Percentiles rank a stretch among this genome's conserved stretches.
Evolutionary conservation across 1,140 invertebrate species (phyloP).

Genomic region (Trichonephila clavata): DNA sequence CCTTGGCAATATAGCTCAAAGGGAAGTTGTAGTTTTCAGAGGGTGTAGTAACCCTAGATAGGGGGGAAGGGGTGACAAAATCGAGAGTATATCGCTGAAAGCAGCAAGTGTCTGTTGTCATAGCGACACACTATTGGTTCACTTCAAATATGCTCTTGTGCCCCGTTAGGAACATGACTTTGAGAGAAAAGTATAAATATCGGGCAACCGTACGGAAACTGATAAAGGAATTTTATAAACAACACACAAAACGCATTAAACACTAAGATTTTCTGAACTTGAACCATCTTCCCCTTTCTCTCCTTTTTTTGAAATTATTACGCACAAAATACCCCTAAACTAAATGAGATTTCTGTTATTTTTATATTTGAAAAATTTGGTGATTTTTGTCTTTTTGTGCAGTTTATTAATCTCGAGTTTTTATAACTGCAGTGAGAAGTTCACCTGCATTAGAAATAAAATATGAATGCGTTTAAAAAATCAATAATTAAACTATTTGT

Average conservation of each 20-base stretch:
- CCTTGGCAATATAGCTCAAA: not conserved
- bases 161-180: not conserved
- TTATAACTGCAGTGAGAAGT: too few species aligned
- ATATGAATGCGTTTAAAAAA: too few species aligned
- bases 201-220: not conserved
- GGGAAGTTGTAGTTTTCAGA: not conserved
- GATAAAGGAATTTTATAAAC: not conserved
- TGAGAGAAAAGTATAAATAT: not conserved
- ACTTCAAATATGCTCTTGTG: slow-evolving; percentile 60
- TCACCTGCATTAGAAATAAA: too few species aligned
- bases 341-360: too few species aligned
- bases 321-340: too few species aligned
- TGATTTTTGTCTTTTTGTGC: too few species aligned
- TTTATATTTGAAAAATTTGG: too few species aligned
- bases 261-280: not conserved
- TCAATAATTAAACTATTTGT: too few species aligned
- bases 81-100: slow-evolving; percentile 58
- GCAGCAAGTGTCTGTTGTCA: slow-evolving; percentile 70
- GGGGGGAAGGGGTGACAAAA: not conserved
- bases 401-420: too few species aligned
- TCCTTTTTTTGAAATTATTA: not conserved
- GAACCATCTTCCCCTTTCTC: not conserved
- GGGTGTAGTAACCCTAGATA: not conserved
- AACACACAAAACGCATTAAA: not conserved
- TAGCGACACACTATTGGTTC: slow-evolving; percentile 59